Evolutionary conservation across 2,888 invertebrate species (phyloP).

Genomic region (Cryptosula pallasiana): DNA sequence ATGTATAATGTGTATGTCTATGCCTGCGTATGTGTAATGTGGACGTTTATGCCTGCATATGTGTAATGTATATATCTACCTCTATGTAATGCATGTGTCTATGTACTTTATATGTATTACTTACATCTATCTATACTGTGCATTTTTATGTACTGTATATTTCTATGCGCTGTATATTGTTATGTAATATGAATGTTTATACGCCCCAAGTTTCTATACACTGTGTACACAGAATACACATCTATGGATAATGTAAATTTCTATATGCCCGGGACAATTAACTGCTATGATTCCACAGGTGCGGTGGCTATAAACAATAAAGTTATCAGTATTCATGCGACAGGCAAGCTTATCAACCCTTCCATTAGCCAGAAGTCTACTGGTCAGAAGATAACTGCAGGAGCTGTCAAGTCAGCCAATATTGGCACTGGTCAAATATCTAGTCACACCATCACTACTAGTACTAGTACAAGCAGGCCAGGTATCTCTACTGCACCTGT

Average conservation of each 20-base stretch:
- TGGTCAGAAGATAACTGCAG: background rate
- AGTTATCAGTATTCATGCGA: conserved; percentile 16
- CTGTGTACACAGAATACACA: too few relatives aligned
- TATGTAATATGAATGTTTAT: too few relatives aligned
- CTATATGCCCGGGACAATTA: too few relatives aligned
- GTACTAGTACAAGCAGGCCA: background rate
- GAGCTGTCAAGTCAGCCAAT: background rate
- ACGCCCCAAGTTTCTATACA: too few relatives aligned
- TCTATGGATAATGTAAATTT: too few relatives aligned
- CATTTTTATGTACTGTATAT: too few relatives aligned
- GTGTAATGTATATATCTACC: background rate
- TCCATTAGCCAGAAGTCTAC: background rate
- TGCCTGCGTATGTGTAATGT: background rate
- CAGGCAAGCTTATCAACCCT: background rate
- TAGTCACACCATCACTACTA: conserved; percentile 1
- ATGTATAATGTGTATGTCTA: background rate
- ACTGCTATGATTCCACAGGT: too few relatives aligned
- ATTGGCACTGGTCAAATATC: background rate
- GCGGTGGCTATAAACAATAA: conserved; percentile 22
- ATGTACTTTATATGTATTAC: too few relatives aligned
- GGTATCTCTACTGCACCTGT: too few relatives aligned
- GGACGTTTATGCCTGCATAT: background rate
- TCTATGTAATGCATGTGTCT: too few relatives aligned
- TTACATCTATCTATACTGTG: too few relatives aligned
- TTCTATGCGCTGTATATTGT: too few relatives aligned